Percentiles rank a stretch among this genome's conserved stretches.
phyloP scores from a whole-genome alignment of 2,113 vertebrate genomes.

The Chaetops frenatus region DNA sequence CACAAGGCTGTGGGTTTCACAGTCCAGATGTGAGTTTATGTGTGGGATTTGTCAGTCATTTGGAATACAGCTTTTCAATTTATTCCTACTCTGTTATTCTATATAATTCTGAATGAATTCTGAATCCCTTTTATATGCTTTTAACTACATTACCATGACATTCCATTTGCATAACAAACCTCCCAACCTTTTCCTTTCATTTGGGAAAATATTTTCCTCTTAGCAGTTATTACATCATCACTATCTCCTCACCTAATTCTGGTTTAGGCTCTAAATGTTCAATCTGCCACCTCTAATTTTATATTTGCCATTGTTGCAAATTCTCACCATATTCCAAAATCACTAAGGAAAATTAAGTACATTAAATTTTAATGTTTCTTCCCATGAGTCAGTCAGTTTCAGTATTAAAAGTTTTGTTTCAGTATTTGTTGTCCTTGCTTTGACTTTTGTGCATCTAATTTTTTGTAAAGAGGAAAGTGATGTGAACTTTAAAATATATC shows the following conservation, averaged over 20 bases:
- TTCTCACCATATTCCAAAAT: neutral
- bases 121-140: too few species aligned
- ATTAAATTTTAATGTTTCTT: neutral
- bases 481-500: neutral
- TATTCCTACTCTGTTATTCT: neutral
- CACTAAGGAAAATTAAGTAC: neutral
- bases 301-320: neutral
- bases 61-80: neutral
- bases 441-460: neutral
- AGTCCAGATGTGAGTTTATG: neutral
- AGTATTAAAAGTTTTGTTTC: neutral
- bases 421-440: neutral
- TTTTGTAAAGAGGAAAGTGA: neutral
- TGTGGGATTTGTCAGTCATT: neutral
- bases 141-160: neutral
- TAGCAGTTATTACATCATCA: neutral
- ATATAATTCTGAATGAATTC: neutral
- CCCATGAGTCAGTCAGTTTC: neutral
- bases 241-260: neutral
- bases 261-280: neutral
- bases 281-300: neutral
- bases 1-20: neutral
- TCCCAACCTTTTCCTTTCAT: neutral
- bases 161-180: neutral
- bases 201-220: neutral